Base-by-base conservation (phyloP, 2,888 invertebrate genomes). In the Idaea biselata region DNA sequence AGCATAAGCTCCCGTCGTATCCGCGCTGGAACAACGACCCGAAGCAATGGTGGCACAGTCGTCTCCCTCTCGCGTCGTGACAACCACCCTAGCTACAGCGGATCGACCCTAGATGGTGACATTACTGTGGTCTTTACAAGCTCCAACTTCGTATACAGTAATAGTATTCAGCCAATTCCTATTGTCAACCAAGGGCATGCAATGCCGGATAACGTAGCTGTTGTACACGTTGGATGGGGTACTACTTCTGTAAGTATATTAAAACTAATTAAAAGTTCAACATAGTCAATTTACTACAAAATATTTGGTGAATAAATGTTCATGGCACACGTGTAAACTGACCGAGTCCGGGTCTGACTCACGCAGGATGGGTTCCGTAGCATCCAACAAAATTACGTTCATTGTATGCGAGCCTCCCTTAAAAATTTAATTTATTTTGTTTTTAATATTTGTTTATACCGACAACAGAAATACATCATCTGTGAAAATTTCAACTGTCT, bases 11-110 rank as follows among this genome's bases (percentile, higher is more conserved):
- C 60, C 17, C 82, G 86, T 6, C 86, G 87, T 4, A 74, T 87
- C 64, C 72, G 88, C 16, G 84, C 83, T 6, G 88, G 88, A 1
- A 64, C 80, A 11, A 80, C 81, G 0, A 73, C 68, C 67, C 80
- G 85, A 5, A 81, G 82, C 66, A 63, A 63, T 0, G 88, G 88
- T 0, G 89, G 89, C 0, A 63, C 73, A 4, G 18, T 88, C 7
- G n/a, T 62, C 18, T 56, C 74, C 18, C 73, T 84, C 0, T 11
- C 25, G 0, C 16, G 32, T 0, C 77, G 67, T 2, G 63, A 61
- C 65, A 83, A 83, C 65, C 88, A 89, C 60, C 83, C 83, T 0
- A 18, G 63, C 0, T 89, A 81, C 64, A 79, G 79, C 0, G 0
- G 0, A 0, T n/a, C 11, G 0, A 70, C 66, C 0, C 60, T 33